phyloP scores from a whole-genome alignment of 2,888 invertebrate species.

The Hetaerina titia region DNA sequence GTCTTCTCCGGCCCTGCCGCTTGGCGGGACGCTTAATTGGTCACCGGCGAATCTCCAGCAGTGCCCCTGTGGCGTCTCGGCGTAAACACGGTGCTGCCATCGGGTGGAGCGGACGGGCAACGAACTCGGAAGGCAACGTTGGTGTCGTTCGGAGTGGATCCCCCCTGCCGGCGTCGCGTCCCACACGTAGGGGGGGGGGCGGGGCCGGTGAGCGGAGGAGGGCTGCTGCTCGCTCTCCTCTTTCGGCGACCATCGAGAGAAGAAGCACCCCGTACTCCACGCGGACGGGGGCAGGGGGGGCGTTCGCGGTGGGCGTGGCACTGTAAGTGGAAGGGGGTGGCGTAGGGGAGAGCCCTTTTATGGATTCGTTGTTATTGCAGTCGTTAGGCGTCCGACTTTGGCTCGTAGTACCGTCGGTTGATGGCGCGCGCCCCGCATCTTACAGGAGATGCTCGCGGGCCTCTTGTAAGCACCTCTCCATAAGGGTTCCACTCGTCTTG shows the following conservation, averaged over 20 bases:
- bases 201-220: no score
- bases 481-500: background rate
- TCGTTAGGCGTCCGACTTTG: background rate
- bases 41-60: background rate
- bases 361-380: slow-evolving; percentile 34
- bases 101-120: background rate
- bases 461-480: background rate
- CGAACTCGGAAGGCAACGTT: background rate
- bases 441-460: background rate
- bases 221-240: no score
- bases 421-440: background rate
- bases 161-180: background rate
- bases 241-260: background rate
- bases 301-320: background rate
- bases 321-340: background rate
- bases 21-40: background rate
- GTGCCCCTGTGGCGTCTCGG: background rate
- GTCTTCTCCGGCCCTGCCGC: background rate
- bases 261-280: no score
- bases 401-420: background rate
- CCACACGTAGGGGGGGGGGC: background rate
- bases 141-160: background rate
- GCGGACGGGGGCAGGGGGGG: background rate
- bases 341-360: background rate
- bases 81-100: background rate